phyloP scores from a whole-genome alignment of 2,797 vertebrate genomes.

The Echiichthys vipera region DNA sequence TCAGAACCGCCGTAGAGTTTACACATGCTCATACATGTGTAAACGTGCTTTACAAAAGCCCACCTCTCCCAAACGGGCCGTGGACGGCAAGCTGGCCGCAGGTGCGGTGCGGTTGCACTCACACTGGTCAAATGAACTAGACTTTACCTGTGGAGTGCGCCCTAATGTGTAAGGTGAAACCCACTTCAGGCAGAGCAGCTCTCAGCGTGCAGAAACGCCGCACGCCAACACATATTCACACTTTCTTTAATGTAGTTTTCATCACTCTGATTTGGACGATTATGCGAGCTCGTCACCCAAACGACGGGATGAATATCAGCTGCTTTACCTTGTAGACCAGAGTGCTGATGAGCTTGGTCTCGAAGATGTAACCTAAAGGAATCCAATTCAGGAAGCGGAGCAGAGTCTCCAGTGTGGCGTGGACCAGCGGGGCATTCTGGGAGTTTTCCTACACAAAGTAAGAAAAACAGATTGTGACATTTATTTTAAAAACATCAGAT shows the following conservation, averaged over 20 bases:
- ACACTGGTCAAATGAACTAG: no score
- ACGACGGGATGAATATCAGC: not conserved
- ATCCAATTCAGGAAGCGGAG: constrained; percentile 99
- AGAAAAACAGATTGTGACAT: not conserved
- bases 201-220: no score
- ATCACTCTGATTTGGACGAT: not conserved
- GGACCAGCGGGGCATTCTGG: constrained; percentile 97
- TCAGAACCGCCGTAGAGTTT: no score
- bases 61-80: no score
- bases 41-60: no score
- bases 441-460: constrained; percentile 91
- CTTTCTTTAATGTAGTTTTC: not conserved
- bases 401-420: constrained; percentile 96
- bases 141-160: no score
- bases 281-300: not conserved
- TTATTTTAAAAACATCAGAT: not conserved
- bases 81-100: no score
- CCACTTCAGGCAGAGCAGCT: not conserved
- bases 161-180: no score
- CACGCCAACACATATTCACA: not conserved
- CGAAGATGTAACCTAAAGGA: constrained; percentile 98
- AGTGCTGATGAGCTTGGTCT: constrained; percentile 98
- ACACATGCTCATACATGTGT: no score
- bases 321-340: constrained; percentile 82
- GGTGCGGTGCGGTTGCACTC: no score